phyloP scores from a whole-genome alignment of 2,113 vertebrate genomes.

The Ciconia maguari region DNA sequence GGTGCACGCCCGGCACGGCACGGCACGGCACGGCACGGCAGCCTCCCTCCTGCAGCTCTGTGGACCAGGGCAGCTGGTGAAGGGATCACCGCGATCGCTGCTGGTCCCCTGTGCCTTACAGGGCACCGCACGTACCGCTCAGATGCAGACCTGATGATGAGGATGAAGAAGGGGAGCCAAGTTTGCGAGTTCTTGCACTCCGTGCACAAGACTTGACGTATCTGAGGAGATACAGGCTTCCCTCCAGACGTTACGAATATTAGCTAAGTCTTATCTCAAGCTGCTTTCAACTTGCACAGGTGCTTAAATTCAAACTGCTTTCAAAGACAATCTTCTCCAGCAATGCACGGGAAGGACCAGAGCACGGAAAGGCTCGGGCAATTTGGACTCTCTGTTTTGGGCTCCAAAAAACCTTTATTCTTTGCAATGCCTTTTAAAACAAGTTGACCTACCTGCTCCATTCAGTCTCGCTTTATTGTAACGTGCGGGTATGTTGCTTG shows the following conservation, averaged over 20 bases:
- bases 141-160: fast-evolving
- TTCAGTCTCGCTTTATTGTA: not conserved
- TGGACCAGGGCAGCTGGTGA: not conserved
- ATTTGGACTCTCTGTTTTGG: too few species aligned
- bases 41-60: not conserved
- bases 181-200: not conserved
- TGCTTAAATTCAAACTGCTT: not conserved
- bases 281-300: fast-evolving
- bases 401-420: not conserved
- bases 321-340: not conserved
- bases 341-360: not conserved
- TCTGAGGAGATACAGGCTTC: not conserved
- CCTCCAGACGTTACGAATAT: fast-evolving
- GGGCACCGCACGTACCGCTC: not conserved
- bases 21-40: not conserved
- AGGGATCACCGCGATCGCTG: too few species aligned
- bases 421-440: not conserved
- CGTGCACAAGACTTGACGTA: fast-evolving
- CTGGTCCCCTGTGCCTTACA: not conserved
- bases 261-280: not conserved
- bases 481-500: not conserved
- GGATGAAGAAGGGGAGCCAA: not conserved
- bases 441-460: not conserved
- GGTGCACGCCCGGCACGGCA: too few species aligned
- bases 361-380: not conserved